These are phyloP conservation scores for Bradypodion ventrale DNA, from an alignment of 2,797 vertebrate species.

Conservation along the genomic window DNA sequence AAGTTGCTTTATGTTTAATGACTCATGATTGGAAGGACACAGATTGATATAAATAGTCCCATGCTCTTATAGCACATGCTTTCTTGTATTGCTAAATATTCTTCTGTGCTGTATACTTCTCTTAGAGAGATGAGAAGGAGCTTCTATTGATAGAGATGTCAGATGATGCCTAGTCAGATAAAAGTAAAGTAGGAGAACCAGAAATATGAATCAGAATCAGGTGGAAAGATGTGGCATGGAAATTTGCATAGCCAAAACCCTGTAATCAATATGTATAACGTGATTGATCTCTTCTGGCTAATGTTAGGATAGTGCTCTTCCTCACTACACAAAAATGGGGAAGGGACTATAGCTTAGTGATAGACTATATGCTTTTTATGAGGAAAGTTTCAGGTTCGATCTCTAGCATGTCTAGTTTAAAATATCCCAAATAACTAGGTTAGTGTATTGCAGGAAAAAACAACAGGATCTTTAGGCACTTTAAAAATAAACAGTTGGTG, in stretches of 20 bases:
- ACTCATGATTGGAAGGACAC: constrained; percentile 31
- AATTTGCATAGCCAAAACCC: neutral
- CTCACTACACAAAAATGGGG: neutral
- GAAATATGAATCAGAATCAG: neutral
- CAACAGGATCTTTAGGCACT: too few relatives aligned
- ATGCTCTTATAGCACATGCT: neutral
- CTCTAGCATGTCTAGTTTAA: neutral
- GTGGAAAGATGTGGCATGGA: neutral
- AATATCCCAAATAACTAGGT: too few relatives aligned
- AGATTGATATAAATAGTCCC: neutral
- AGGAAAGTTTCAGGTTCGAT: neutral
- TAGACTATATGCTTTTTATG: neutral
- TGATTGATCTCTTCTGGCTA: neutral
- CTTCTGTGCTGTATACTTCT: neutral
- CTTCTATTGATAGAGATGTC: neutral
- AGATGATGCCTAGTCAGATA: neutral
- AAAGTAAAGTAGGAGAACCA: neutral
- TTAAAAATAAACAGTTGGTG: too few relatives aligned
- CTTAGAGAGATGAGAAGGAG: neutral
- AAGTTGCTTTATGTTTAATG: constrained; percentile 10
- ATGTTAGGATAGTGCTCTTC: neutral
- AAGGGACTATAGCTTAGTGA: neutral
- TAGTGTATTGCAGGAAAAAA: too few relatives aligned
- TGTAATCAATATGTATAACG: neutral
- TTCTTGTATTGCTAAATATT: neutral